These are phyloP conservation scores for Lithosia quadra DNA, from an alignment of 2,888 invertebrate genomes.

Conservation along the genomic window DNA sequence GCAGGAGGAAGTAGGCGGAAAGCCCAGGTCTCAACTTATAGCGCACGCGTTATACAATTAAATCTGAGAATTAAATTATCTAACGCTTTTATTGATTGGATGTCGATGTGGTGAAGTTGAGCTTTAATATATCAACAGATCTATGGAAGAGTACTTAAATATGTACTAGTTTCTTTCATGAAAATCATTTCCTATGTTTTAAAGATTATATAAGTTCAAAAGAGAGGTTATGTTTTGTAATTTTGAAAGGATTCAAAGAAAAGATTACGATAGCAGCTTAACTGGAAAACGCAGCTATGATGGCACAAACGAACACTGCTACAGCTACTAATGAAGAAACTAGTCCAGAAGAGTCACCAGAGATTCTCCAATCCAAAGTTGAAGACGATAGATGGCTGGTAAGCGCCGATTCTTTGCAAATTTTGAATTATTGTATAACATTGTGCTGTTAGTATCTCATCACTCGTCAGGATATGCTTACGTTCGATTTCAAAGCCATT, in stretches of 20 bases:
- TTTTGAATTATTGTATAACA: not conserved
- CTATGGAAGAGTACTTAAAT: not conserved
- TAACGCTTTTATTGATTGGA: not conserved
- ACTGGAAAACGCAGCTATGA: conserved; percentile 29
- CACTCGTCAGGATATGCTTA: too few relatives aligned
- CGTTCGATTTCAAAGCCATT: too few relatives aligned
- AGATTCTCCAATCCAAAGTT: conserved; percentile 27
- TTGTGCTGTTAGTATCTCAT: too few relatives aligned
- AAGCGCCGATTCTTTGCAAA: conserved; percentile 23
- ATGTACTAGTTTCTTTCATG: not conserved
- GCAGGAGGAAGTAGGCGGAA: too few relatives aligned
- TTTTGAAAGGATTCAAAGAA: not conserved
- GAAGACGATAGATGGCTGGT: conserved; percentile 76
- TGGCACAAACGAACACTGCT: conserved; percentile 39
- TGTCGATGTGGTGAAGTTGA: not conserved
- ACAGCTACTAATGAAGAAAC: conserved; percentile 27
- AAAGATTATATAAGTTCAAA: conserved; percentile 38
- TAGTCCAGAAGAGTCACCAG: conserved; percentile 27
- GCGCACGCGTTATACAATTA: too few relatives aligned
- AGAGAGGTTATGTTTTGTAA: conserved; percentile 15
- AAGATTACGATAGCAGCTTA: not conserved
- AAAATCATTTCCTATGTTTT: not conserved
- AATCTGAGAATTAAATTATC: not conserved
- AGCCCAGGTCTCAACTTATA: too few relatives aligned
- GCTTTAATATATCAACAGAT: not conserved